phyloP scores from a whole-genome alignment of 2,113 vertebrate genomes.

The Poecilia latipinna region DNA sequence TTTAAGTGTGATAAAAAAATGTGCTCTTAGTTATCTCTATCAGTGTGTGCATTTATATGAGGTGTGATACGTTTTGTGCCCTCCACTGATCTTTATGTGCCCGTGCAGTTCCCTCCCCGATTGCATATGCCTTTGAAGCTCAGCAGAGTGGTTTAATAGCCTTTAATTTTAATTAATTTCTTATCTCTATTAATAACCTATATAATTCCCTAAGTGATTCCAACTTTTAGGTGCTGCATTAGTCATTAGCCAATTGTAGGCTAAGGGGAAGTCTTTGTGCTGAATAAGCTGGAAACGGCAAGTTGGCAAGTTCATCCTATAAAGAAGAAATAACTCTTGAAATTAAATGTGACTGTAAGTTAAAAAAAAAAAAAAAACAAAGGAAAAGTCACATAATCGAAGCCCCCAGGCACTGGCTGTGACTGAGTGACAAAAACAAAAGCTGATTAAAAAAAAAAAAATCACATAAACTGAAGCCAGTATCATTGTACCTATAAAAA shows the following conservation, averaged over 20 bases:
- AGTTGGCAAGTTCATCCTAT: conserved; percentile 49
- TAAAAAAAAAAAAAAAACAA: background rate
- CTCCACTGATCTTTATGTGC: conserved; percentile 39
- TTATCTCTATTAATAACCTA: conserved; percentile 67
- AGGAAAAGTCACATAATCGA: background rate
- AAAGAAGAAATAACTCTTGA: conserved; percentile 35
- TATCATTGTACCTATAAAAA: background rate
- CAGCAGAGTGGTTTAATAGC: conserved; percentile 52
- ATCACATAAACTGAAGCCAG: background rate
- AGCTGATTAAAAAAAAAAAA: background rate
- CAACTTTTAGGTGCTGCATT: conserved; percentile 63
- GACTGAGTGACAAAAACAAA: background rate
- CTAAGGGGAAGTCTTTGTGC: conserved; percentile 44
- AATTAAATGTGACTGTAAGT: conserved; percentile 8
- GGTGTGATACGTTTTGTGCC: conserved; percentile 32
- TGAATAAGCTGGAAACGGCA: conserved; percentile 51
- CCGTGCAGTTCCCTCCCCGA: conserved; percentile 41
- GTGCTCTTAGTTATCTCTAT: conserved; percentile 3
- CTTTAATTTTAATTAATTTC: conserved; percentile 72
- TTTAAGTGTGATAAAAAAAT: background rate
- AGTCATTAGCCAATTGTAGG: conserved; percentile 62
- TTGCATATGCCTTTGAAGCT: conserved; percentile 61
- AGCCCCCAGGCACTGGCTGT: background rate
- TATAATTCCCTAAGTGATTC: conserved; percentile 69
- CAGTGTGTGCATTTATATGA: conserved; percentile 8